Evolutionary conservation across 2,797 vertebrate species (phyloP), one percentile per base, ranked within the genome.

Genomic region (Macropodus opercularis): DNA sequence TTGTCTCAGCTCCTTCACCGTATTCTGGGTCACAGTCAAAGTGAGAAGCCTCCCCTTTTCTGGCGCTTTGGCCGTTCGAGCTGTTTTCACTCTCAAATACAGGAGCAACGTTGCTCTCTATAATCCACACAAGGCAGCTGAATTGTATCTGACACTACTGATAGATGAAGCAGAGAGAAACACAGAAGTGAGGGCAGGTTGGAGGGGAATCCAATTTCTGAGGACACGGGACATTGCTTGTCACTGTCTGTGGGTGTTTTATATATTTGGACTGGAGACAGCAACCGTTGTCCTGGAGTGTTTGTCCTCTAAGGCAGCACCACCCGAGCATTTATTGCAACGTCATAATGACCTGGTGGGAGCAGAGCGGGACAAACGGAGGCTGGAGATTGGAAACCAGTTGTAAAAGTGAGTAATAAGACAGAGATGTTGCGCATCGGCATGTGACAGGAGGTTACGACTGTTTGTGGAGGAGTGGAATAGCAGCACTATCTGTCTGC

Each of bases 161-260:
- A 84, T 73, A 58, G 54, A 77, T 63, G 69, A 49, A 57, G 44
- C 52, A 60, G 32, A 63, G 29, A 42, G 23, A 67, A 22, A 63
- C 59, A 35, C 36, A 35, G 56, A 61, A 56, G 35, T 21, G 36
- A 61, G 48, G 63, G 53, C 46, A 60, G 52, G 66, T 63, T 60
- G 42, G 58, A 61, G 43, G 48, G 71, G 48, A 78, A 79, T 77
- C 62, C 55, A 79, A 82, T 85, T 85, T 81, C 67, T 59, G 67
- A 51, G 66, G 82, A 82, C 72, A 75, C 27, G 61, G 73, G 71
- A 81, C 82, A 72, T 80, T 77, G 69, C 55, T 47, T 75, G 76
- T 84, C 72, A 75, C 57, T 61, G 53, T 75, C 57, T 17, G 35
- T 60, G 54, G 44, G 44, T 59, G 57, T 64, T 77, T 75, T 68